Percentiles rank a stretch among this genome's conserved stretches.
Conservation (phyloP, 2,113 vertebrate species). For the Sciurus niger region DNA sequence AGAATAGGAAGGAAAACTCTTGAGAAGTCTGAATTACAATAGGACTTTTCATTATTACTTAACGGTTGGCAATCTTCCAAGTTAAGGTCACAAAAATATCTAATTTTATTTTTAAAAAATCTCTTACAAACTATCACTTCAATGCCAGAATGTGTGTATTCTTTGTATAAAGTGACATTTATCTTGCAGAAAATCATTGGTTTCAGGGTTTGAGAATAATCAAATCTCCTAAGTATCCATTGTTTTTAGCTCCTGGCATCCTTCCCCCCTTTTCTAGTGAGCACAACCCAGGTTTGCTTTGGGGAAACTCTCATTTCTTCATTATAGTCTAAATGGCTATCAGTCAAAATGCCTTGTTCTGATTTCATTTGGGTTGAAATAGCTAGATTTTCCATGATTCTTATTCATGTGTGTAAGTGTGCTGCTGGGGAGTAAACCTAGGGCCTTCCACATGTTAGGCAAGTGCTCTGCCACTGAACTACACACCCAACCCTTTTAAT, state of each 20-base stretch:
- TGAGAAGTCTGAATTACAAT: slow-evolving; percentile 16
- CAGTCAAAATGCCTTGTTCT: not conserved
- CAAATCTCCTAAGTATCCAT: not conserved
- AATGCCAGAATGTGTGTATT: not conserved
- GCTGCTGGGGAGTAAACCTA: not conserved
- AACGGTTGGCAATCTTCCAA: not conserved
- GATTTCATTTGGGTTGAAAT: not conserved
- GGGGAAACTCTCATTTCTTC: not conserved
- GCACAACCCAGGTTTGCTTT: not conserved
- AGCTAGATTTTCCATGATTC: not conserved
- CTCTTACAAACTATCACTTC: slow-evolving; percentile 2
- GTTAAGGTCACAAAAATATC: slow-evolving; percentile 8
- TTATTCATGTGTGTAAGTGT: not conserved
- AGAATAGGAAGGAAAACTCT: not conserved
- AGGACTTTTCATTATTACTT: not conserved
- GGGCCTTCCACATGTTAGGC: not conserved
- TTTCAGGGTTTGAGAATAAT: not conserved
- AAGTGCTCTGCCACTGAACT: not conserved
- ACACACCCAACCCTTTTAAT: not conserved
- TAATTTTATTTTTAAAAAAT: slow-evolving; percentile 37
- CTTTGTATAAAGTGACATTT: not conserved
- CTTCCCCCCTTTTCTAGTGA: not conserved
- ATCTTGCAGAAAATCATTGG: not conserved
- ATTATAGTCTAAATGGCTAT: not conserved
- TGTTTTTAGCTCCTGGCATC: not conserved